Conservation (phyloP, 1,140 invertebrate genomes). For the Pachyrhynchus sulphureomaculatus region DNA sequence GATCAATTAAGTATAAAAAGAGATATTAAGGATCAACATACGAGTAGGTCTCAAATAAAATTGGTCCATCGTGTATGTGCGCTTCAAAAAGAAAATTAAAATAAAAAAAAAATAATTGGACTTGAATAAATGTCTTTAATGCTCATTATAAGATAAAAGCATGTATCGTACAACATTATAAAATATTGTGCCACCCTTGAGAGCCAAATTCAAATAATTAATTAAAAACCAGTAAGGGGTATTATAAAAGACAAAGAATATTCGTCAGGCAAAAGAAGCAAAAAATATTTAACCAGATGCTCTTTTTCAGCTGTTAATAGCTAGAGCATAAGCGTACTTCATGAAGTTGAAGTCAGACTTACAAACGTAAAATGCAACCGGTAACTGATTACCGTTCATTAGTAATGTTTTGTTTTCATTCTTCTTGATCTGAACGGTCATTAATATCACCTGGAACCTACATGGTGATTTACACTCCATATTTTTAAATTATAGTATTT, state of each 20-base stretch:
- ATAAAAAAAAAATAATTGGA: too few relatives aligned
- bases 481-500: neutral
- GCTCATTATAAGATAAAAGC: too few relatives aligned
- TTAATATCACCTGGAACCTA: constrained; percentile 9
- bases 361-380: constrained; percentile 1
- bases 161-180: too few relatives aligned
- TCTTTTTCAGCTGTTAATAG: constrained; percentile 18
- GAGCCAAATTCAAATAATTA: too few relatives aligned
- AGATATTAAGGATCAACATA: too few relatives aligned
- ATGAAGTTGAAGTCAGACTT: constrained; percentile 5
- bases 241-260: neutral
- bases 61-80: too few relatives aligned
- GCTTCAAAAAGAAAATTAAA: too few relatives aligned
- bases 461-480: neutral
- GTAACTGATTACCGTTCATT: constrained; percentile 29
- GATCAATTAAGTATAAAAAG: too few relatives aligned
- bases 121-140: too few relatives aligned
- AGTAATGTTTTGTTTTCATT: constrained; percentile 32
- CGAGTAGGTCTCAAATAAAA: too few relatives aligned
- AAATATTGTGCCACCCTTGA: too few relatives aligned
- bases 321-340: constrained; percentile 10
- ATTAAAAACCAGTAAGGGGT: too few relatives aligned
- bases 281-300: constrained; percentile 12
- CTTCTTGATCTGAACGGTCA: constrained; percentile 20
- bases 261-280: constrained; percentile 1